These are phyloP conservation scores for Theretra japonica DNA, from an alignment of 2,888 invertebrate genomes.

Conservation along the genomic window DNA sequence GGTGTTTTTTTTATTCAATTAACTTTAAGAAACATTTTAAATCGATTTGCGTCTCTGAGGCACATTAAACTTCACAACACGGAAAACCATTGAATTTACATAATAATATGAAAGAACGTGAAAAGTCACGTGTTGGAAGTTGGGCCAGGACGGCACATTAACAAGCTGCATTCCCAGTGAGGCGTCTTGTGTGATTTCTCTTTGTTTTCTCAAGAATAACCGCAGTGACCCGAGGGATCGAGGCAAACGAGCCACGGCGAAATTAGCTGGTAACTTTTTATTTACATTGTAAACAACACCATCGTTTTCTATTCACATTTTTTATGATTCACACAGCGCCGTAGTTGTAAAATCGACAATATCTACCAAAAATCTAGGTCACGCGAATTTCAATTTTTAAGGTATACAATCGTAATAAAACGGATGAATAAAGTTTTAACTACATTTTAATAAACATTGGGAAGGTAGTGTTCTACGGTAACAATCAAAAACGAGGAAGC, in stretches of 20 bases:
- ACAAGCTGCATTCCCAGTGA: constrained; percentile 53
- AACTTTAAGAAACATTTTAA: neutral
- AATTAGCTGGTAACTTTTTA: constrained; percentile 54
- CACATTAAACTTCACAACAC: neutral
- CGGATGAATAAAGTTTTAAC: neutral
- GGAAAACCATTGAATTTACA: constrained; percentile 14
- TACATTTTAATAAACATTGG: constrained; percentile 9
- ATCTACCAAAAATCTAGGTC: constrained; percentile 26
- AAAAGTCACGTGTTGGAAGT: constrained; percentile 54
- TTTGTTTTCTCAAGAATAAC: constrained; percentile 58
- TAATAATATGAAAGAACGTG: constrained; percentile 38
- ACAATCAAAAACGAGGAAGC: constrained; percentile 13
- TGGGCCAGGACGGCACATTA: constrained; percentile 52
- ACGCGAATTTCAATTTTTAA: constrained; percentile 12
- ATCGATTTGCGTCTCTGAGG: neutral
- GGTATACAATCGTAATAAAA: constrained; percentile 19
- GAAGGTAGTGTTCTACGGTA: constrained; percentile 10
- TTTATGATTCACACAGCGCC: constrained; percentile 24
- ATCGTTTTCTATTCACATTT: constrained; percentile 41
- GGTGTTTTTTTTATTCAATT: constrained; percentile 1
- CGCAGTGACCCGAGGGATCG: constrained; percentile 47
- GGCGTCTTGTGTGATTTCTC: constrained; percentile 49
- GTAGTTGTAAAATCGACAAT: constrained; percentile 3
- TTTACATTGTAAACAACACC: constrained; percentile 45
- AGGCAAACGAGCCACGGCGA: constrained; percentile 46